Base-by-base conservation (phyloP, 2,888 invertebrate species). In the Dusona sp. region DNA sequence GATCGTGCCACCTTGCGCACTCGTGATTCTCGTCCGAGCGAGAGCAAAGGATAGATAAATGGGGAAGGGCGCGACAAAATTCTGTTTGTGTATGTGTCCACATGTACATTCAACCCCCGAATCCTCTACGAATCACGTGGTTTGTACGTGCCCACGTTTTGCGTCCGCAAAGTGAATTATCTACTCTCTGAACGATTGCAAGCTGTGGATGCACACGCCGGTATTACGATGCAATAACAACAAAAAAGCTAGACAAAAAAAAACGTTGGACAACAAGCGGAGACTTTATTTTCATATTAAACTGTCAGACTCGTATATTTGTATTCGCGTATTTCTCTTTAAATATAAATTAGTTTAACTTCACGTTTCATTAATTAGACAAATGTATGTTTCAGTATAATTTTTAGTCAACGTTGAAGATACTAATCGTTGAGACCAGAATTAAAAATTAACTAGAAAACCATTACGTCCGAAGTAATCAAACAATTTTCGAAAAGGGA, bases 121-220 rank as follows among this genome's bases (percentile, higher is more conserved):
- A 61, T 77, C 77, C 61, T 61, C 29, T 25, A 51, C 80, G 78
- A 86, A 84, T 86, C 86, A 84, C 86, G 81, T 81, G 67, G 64
- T 81, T 33, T 68, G 86, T 86, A 86, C 86, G 86, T 86, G 80
- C 80, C 79, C 86, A 81, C 86, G 83, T 86, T 81, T 84, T 83
- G 22, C 83, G 68, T 81, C 80, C 80, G 78, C 83, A 86, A 86
- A 86, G 86, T 86, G 81, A 86, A 86, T 86, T 86, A 86, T 86
- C 86, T 81, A 77, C 86, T 84, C 78, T 73, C 67, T 36, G 80
- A 70, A 57, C 79, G 83, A 79, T 51, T 79, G 82, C 75, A 68
- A 82, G 75, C 85, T 79, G 85, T 65, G 75, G 79, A 61, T 80
- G 77, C 77, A 67, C 70, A 54, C 70, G 45, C 74, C 51, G n/a